A percentile compares a stretch with the other conserved stretches of the same genome.
phyloP scores from a whole-genome alignment of 1,140 invertebrate species.

The Rhizoglyphus robini region DNA sequence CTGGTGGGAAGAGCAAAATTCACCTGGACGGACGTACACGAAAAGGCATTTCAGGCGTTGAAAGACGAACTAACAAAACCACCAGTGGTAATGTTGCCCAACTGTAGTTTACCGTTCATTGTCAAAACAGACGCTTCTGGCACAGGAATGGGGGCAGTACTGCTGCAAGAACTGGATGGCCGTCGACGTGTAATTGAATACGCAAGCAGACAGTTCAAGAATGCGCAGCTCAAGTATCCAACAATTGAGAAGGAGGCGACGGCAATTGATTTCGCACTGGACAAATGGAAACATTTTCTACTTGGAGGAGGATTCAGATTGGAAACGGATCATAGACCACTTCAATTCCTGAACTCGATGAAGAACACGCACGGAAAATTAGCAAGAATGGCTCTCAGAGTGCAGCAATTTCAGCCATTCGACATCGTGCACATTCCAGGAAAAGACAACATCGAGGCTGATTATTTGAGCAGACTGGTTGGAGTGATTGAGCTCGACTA shows the following conservation, averaged over 20 bases:
- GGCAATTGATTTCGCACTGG: slow-evolving; percentile 26
- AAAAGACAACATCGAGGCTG: slow-evolving; percentile 11
- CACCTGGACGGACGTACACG: slow-evolving; percentile 21
- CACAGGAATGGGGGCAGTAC: slow-evolving; percentile 21
- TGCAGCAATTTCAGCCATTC: too few relatives aligned
- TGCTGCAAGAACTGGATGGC: slow-evolving; percentile 18
- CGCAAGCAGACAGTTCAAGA: slow-evolving; percentile 19
- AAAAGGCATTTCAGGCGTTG: slow-evolving; percentile 32
- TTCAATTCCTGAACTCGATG: too few relatives aligned
- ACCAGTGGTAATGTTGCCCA: slow-evolving; percentile 9
- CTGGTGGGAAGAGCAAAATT: slow-evolving; percentile 25
- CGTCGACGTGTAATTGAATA: slow-evolving; percentile 19
- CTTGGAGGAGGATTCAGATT: slow-evolving; percentile 25
- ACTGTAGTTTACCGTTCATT: slow-evolving; percentile 20
- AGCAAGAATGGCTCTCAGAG: not conserved
- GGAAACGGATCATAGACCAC: too few relatives aligned
- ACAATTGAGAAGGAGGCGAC: slow-evolving; percentile 25
- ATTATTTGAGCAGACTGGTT: slow-evolving; percentile 3
- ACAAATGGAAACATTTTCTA: slow-evolving; percentile 27
- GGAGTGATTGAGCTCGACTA: not conserved
- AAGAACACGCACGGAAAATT: slow-evolving; percentile 19
- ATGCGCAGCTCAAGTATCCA: slow-evolving; percentile 23
- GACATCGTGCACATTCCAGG: too few relatives aligned
- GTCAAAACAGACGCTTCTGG: slow-evolving; percentile 24
- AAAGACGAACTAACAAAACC: slow-evolving; percentile 33